A percentile compares a stretch with the other conserved stretches of the same genome.
These are phyloP conservation scores for Clavelina lepadiformis DNA, from an alignment of 23 tunicate species.

Conservation along the genomic window DNA sequence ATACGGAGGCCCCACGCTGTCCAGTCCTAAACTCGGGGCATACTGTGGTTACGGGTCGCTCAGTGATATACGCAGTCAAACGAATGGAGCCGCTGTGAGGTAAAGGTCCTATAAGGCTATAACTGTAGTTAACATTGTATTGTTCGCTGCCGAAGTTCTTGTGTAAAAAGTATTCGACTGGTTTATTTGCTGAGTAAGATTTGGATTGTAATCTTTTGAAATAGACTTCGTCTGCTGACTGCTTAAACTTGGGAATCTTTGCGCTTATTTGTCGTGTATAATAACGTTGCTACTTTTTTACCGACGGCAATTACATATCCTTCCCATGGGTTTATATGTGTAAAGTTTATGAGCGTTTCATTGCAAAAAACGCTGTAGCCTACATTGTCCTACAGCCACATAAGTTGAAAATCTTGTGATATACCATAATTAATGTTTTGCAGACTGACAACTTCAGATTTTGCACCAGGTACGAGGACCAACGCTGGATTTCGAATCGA, in stretches of 20 bases:
- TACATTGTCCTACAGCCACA: neutral
- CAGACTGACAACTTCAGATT: conserved; percentile 54
- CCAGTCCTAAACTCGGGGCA: conserved; percentile 15
- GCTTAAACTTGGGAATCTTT: no score
- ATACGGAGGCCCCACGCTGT: conserved; percentile 48
- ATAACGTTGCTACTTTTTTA: no score
- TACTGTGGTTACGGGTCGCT: conserved; percentile 75
- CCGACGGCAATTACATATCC: no score
- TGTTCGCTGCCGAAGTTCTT: no score
- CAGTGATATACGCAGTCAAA: conserved; percentile 33
- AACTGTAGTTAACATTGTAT: neutral
- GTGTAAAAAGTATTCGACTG: no score
- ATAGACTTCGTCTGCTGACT: no score
- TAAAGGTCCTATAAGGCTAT: neutral
- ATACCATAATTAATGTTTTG: neutral
- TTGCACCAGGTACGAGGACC: conserved; percentile 43
- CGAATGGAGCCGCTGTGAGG: conserved; percentile 71
- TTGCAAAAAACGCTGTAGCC: no score
- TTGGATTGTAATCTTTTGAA: no score
- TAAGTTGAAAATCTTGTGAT: neutral
- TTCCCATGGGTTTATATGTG: no score
- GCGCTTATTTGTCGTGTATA: no score
- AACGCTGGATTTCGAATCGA: conserved; percentile 82
- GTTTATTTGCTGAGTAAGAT: no score
- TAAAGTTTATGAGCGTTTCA: no score